phyloP scores from a whole-genome alignment of 2,797 vertebrate species.

The Myoxocephalus aenaeus region DNA sequence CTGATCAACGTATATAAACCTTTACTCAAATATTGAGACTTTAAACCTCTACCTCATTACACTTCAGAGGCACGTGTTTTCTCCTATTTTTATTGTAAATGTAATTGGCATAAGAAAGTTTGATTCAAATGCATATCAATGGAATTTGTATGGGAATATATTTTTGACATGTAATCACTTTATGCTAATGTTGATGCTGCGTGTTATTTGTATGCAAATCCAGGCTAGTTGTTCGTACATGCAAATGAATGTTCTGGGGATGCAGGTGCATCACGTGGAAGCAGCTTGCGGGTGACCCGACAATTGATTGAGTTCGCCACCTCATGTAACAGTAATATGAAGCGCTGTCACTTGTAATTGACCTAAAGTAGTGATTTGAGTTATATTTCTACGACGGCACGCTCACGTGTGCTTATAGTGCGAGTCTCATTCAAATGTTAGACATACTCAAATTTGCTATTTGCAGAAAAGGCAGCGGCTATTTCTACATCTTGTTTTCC shows the following conservation, averaged over 20 bases:
- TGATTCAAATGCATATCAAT: background rate
- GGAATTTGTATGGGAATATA: background rate
- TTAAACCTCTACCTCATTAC: background rate
- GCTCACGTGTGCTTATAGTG: background rate
- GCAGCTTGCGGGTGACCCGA: background rate
- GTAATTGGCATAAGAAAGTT: background rate
- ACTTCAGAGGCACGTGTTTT: background rate
- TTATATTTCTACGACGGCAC: background rate
- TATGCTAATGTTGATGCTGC: background rate
- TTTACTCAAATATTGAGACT: background rate
- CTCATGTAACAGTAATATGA: background rate
- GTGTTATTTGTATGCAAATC: slow-evolving; percentile 3
- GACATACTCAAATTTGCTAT: background rate
- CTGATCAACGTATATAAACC: background rate
- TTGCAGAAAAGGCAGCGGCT: background rate
- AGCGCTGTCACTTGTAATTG: background rate
- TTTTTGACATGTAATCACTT: background rate
- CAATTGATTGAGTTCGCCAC: background rate
- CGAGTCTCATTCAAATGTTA: background rate
- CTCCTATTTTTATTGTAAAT: background rate
- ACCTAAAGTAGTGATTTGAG: background rate
- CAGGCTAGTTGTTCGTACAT: background rate
- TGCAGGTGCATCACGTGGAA: background rate
- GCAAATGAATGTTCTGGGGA: background rate
- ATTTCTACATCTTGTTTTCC: background rate